Evolutionary conservation across 1,140 invertebrate species (phyloP), one percentile per base, ranked within the genome.

Genomic region (Reticulitermes speratus): DNA sequence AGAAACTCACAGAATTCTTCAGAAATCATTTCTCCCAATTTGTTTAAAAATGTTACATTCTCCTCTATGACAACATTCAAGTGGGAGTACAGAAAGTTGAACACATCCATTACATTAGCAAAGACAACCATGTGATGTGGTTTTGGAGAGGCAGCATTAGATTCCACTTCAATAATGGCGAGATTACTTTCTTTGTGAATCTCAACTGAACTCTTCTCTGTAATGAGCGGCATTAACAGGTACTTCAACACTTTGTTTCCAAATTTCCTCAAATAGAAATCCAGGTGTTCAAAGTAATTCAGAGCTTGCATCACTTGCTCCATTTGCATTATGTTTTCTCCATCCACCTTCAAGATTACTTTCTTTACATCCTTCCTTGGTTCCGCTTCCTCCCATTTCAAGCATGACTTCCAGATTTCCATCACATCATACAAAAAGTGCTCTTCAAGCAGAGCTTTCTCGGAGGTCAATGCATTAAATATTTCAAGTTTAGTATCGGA

Each of bases 1-100:
- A 97, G 91, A 25, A 93, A 89, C 23, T 94, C 92, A 14, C 94
- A 92, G 87, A 97, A 93, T 85, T 94, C 92, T 48, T 93, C 89
- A 87, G 93, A 91, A 8, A 97, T 91, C 85, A 94, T 89, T 16
- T 91, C 90, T 0, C 95, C 95, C 65, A 97, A 90, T 86, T 93
- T 92, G 84, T 89, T 90, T 87, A 97, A 92, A 21, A 96, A 90
- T 30, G 92, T 92, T 30, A 91, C 89, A 0, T 93, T 90, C 6
- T 91, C 90, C 6, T 90, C 89, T 81, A 94, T 89, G 9, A 90
- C 88, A 87, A 94, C 88, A 88, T 94, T 93, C 83, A 96, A 91
- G 89, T 92, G 93, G 86, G 92, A 90, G 86, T 91, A 87, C 30
- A 96, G 89, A 88, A 93, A 95, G 82, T 93, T 89, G 82, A 96